Conservation (phyloP, 2,888 invertebrate species). For the Epistrophella euchroma region DNA sequence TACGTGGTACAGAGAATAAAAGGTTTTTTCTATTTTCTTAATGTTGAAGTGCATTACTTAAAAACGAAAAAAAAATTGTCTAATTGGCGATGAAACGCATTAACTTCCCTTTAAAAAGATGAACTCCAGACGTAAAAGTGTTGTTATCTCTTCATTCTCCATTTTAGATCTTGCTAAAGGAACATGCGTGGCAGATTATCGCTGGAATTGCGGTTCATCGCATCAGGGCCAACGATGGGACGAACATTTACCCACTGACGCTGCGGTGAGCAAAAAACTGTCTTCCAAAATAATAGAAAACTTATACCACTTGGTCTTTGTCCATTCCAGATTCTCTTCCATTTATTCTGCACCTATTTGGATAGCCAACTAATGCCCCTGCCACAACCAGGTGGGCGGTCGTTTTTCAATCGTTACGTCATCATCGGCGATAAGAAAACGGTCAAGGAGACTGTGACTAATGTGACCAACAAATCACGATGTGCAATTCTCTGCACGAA, state of each 20-base stretch:
- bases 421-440: slow-evolving; percentile 82
- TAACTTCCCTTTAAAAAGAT: neutral
- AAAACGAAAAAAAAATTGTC: too few relatives aligned
- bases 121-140: neutral
- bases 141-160: neutral
- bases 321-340: slow-evolving; percentile 89
- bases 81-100: too few relatives aligned
- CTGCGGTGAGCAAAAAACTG: slow-evolving; percentile 86
- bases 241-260: slow-evolving; percentile 93
- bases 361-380: slow-evolving; percentile 91
- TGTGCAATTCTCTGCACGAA: slow-evolving; percentile 83
- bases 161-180: slow-evolving; percentile 89
- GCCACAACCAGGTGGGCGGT: slow-evolving; percentile 87
- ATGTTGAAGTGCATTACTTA: too few relatives aligned
- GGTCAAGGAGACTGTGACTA: slow-evolving; percentile 81
- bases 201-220: slow-evolving; percentile 93
- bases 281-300: neutral
- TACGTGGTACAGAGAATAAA: slow-evolving; percentile 92
- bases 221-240: slow-evolving; percentile 92
- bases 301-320: neutral
- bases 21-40: too few relatives aligned
- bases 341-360: slow-evolving; percentile 93
- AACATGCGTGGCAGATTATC: slow-evolving; percentile 94
- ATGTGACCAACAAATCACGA: slow-evolving; percentile 82
- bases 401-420: slow-evolving; percentile 86